These are phyloP conservation scores for Xerus rutilus DNA, from an alignment of 2,797 vertebrate genomes.

Conservation along the genomic window DNA sequence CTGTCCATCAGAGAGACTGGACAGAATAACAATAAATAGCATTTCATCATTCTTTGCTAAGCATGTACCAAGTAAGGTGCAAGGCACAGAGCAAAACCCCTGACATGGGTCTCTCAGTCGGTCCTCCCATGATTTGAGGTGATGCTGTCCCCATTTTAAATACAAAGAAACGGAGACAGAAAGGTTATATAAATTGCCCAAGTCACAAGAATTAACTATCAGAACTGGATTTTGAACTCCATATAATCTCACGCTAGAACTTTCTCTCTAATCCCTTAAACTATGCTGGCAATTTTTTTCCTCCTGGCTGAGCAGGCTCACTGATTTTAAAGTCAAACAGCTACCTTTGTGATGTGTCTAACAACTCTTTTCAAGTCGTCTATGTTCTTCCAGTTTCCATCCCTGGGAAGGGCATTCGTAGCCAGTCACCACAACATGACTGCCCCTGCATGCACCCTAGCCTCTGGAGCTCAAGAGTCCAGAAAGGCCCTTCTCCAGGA, in stretches of 20 bases:
- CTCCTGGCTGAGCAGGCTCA: not conserved
- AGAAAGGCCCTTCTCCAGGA: not conserved
- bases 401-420: not conserved
- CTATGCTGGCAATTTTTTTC: not conserved
- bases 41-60: not conserved
- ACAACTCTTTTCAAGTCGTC: not conserved
- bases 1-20: not conserved
- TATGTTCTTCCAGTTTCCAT: not conserved
- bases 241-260: not conserved
- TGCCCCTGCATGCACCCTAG: not conserved
- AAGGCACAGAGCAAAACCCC: not conserved
- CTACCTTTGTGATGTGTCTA: not conserved
- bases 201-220: constrained; percentile 1
- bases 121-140: not conserved
- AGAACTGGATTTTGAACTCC: constrained; percentile 24
- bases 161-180: constrained; percentile 2
- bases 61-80: not conserved
- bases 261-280: constrained; percentile 52
- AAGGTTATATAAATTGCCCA: not conserved
- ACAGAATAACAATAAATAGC: not conserved
- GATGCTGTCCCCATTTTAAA: not conserved
- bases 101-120: too few relatives aligned
- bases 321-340: not conserved
- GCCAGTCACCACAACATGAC: not conserved
- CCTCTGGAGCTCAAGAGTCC: not conserved